Base-by-base conservation (phyloP, 2,888 invertebrate species). In the Cremastinae sp. region DNA sequence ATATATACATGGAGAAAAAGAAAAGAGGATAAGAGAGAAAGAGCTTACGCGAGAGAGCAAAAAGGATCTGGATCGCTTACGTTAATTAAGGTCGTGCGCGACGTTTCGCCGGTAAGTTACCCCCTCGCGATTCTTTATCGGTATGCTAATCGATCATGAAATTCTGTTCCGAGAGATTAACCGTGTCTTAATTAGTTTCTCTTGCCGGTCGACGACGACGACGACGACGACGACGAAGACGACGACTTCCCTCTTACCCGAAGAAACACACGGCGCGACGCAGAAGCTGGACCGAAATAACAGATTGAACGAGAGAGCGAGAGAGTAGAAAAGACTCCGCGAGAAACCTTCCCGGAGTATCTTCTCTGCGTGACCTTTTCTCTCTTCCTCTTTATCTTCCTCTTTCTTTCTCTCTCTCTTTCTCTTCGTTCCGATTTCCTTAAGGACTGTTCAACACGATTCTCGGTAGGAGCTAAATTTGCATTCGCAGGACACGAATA, bases 141-240 rank as follows among this genome's bases (percentile, higher is more conserved):
- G 69, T 66, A 75, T 80, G 82, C 80, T 87, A 86, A 87, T 87
- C 86, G 87, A 87, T 86, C 85, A 84, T 85, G 86, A 84, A 83
- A 82, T 83, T 83, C 81, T 82, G 81, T 77, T 74, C 81, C 80
- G 82, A 79, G 79, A 83, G 83, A 83, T 84, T 86, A 87, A 87
- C 87, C 85, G 84, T 83, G 85, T 86, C 86, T 87, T 87, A 87
- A 87, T 87, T 87, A 85, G 85, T 84, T 86, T 86, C 83, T 81
- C 82, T 79, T 83, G 78, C 76, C 69, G 78, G 74, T 59, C 75
- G 51, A 76, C 80, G 81, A 79, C 76, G 65, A 73, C 69, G 55
- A 68, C 68, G 58, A 56, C 71, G 28, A 51, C 66, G 56, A 65
- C 76, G 65, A 73, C 69, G 55, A 61, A 56, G 58, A 56, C 71